Base-by-base conservation (phyloP, 1,140 invertebrate species). In the Polypedilum vanderplanki region DNA sequence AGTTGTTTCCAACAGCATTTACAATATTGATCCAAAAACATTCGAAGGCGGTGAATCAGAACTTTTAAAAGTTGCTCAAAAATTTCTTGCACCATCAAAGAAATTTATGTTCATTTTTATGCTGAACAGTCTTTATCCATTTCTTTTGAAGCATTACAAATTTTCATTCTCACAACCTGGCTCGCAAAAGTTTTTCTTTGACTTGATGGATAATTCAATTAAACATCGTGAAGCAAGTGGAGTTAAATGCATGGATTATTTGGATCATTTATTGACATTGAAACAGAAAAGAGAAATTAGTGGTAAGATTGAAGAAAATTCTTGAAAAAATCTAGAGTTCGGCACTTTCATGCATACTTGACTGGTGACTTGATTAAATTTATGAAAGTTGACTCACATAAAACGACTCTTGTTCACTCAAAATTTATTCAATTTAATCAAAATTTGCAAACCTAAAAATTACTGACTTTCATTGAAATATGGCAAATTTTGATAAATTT, bases 1-100 rank as follows among this genome's bases (percentile, higher is more conserved):
- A 8, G 17, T 18, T 12, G 65, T 70, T 0, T 70, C 65, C 10
- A 70, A 18, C 10, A 70, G 65, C 65, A 70, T 70, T 10, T 70
- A 70, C 65, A 70, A 70, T 10, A 12, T 70, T 18, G 65, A 70
- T 70, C 65, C 65, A 70, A 70, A 70, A 18, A 70, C 65, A 0
- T 70, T 70, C 10, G 65, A 70, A 22, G 65, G 65, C 10, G 65
- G 65, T 7, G 18, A 70, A 70, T 70, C 65, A 3, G 65, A 70
- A 70, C n/a, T 70, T 8, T 22, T 70, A 20, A 20, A 70, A 70
- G 5, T 9, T 18, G 17, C 65, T 7, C 65, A 70, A 70, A 18
- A 18, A 7, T 70, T 70, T 18, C 9, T 22, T n/a, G 17, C 65
- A 8, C 65, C 65, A 20, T 9, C 65, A 3, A 70, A 70, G 10